phyloP scores from a whole-genome alignment of 1,140 invertebrate species.

The Amphibalanus amphitrite region DNA sequence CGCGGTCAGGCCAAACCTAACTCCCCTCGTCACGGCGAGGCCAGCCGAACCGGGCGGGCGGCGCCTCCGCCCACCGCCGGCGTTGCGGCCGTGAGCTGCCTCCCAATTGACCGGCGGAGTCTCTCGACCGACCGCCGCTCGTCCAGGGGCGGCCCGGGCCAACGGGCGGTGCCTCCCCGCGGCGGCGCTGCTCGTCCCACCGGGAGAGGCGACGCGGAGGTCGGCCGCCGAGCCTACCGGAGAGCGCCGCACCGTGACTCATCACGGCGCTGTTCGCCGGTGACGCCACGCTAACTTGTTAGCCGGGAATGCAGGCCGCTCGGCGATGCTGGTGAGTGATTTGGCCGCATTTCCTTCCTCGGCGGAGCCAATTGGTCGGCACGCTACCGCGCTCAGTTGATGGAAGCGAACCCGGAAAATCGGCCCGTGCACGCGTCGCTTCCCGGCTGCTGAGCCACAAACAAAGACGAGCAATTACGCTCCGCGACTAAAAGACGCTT shows the following conservation, averaged over 20 bases:
- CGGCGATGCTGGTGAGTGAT: neutral
- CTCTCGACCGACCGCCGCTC: too few relatives aligned
- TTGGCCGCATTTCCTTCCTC: neutral
- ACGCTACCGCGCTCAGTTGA: neutral
- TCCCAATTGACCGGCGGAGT: neutral
- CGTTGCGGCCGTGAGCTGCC: neutral
- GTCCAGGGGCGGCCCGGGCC: neutral
- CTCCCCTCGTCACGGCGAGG: neutral
- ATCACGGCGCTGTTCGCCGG: neutral
- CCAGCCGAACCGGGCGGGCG: too few relatives aligned
- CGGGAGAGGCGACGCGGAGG: neutral
- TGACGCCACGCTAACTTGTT: neutral
- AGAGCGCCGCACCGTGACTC: neutral
- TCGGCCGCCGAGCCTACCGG: neutral
- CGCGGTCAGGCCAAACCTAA: too few relatives aligned
- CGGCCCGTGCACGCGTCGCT: neutral
- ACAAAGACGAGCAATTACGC: too few relatives aligned
- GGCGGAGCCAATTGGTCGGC: neutral
- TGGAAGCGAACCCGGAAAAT: neutral
- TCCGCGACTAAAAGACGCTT: too few relatives aligned
- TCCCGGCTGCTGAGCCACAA: neutral
- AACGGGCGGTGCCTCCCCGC: too few relatives aligned
- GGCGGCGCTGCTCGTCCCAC: too few relatives aligned
- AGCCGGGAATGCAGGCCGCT: neutral
- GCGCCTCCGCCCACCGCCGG: too few relatives aligned